Base-by-base conservation (phyloP, 2,113 vertebrate species). In the Hyla sarda region DNA sequence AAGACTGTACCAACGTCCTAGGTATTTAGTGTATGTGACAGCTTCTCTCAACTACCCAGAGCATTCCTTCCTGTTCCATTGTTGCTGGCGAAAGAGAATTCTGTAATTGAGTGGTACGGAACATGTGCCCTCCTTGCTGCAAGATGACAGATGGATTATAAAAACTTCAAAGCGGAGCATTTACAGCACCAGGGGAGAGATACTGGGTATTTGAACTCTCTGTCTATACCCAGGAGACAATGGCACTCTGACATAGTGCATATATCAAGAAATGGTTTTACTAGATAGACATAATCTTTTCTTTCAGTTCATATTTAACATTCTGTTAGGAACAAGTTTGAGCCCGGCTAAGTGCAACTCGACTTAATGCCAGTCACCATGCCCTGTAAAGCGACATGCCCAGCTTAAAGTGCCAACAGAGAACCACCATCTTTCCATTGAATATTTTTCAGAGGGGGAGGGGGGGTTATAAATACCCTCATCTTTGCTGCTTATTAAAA, bases 81-180 rank as follows among this genome's bases (percentile, higher is more conserved):
- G 96, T 96, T 92, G 94, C 96, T 92, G 96, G 96, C 95, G 96
- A 95, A 96, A 95, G 95, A 96, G 96, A 96, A 94, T 96, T 96
- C 94, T 95, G 96, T 98, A 98, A 97, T 97, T 97, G 97, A 98
- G 97, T 96, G 93, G 97, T 97, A 96, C 95, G 95, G 96, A 97
- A 96, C 97, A 96, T 96, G 96, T 96, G 96, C 97, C 97, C 97
- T 98, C 96, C 96, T 96, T 95, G 95, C 97, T 97, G 93, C 94
- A 95, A 97, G 97, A 98, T 98, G 97, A 98, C 98, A 99, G 98
- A 99, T 99, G 97, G 98, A 97, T 98, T 98, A 99, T 98, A 97
- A 98, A 98, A 99, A 98, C 98, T 98, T 99, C 97, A 99, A 98
- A 99, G 97, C 92, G 91, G 92, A 95, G 96, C 97, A 95, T 96